Conservation (phyloP, 2,797 vertebrate species). For the Thunnus albacares region DNA sequence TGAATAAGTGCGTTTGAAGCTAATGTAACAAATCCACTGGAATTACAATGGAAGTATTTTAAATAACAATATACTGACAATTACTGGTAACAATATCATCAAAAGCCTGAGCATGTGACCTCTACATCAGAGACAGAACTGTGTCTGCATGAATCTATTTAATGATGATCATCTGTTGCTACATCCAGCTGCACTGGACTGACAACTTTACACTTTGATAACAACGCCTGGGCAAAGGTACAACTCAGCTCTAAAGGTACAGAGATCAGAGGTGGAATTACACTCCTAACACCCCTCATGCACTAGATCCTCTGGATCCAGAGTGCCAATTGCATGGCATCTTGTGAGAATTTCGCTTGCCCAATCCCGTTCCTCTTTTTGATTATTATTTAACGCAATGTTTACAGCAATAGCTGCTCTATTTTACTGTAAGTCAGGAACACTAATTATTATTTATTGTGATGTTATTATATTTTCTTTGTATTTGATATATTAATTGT, state of each 20-base stretch:
- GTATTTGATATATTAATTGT: constrained; percentile 60
- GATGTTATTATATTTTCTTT: constrained; percentile 51
- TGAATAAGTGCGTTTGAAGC: constrained; percentile 36
- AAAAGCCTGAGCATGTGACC: constrained; percentile 30
- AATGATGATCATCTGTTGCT: constrained; percentile 23
- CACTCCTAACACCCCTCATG: constrained; percentile 11
- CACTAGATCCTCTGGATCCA: constrained; percentile 52
- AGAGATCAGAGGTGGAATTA: constrained; percentile 34
- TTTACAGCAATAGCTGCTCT: constrained; percentile 76
- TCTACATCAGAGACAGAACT: constrained; percentile 20
- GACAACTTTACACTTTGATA: constrained; percentile 26
- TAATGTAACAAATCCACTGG: constrained; percentile 69
- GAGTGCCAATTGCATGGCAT: constrained; percentile 33
- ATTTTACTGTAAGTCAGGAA: constrained; percentile 70
- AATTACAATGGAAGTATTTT: constrained; percentile 50
- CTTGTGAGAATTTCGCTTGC: constrained; percentile 32
- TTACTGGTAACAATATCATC: constrained; percentile 32
- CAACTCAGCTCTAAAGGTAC: constrained; percentile 41
- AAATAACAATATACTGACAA: constrained; percentile 25
- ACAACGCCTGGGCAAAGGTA: constrained; percentile 17
- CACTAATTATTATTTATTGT: constrained; percentile 84
- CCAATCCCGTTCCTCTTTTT: constrained; percentile 44
- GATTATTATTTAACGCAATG: constrained; percentile 60
- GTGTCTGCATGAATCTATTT: constrained; percentile 43
- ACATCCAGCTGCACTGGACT: constrained; percentile 1